Conservation (phyloP, 2,888 invertebrate species). For the Mythimna loreyi region DNA sequence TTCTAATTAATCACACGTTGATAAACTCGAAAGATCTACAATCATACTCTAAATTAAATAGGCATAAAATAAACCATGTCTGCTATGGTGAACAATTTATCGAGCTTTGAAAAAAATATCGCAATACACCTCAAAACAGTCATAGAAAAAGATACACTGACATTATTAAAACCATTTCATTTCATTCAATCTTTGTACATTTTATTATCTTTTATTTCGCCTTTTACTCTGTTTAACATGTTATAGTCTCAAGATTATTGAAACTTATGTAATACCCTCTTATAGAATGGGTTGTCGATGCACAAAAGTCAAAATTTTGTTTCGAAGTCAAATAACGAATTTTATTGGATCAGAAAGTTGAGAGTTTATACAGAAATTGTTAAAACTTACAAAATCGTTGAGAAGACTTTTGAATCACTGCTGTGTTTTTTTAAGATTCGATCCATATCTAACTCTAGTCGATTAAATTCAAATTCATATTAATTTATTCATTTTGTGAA, state of each 20-base stretch:
- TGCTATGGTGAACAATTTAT: background rate
- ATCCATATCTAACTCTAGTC: too few relatives aligned
- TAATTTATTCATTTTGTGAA: too few relatives aligned
- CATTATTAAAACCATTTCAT: constrained; percentile 12
- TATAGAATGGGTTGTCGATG: constrained; percentile 8
- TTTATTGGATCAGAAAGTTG: constrained; percentile 5
- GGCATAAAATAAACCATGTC: background rate
- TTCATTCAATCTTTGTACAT: background rate
- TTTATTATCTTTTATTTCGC: background rate
- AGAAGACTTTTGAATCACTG: constrained; percentile 1
- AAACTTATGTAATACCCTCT: constrained; percentile 19
- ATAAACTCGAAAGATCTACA: background rate
- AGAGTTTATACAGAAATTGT: constrained; percentile 3
- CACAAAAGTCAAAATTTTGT: background rate
- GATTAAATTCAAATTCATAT: too few relatives aligned
- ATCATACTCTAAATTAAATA: background rate
- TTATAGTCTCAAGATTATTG: constrained; percentile 1
- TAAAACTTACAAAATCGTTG: constrained; percentile 14
- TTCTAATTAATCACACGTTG: background rate
- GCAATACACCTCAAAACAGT: background rate
- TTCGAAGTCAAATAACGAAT: background rate
- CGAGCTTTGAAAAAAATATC: background rate
- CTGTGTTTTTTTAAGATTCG: background rate
- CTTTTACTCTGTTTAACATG: background rate
- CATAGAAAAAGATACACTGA: background rate